Base-by-base conservation (phyloP, 2,888 invertebrate genomes). In the Synanthedon andrenaeformis region DNA sequence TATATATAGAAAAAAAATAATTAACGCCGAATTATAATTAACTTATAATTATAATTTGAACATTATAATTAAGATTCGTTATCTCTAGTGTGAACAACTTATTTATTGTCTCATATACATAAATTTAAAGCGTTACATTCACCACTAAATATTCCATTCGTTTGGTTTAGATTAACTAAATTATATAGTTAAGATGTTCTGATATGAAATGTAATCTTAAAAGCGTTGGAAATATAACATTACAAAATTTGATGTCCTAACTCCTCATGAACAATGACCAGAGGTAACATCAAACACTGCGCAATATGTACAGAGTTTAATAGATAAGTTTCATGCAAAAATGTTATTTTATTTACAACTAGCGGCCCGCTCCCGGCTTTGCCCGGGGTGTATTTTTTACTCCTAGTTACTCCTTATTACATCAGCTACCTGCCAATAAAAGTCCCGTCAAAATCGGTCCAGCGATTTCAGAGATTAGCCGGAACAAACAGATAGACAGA, bases 251-350 rank as follows among this genome's bases (percentile, higher is more conserved):
- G 65, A 65, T 79, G 74, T 78, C 76, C 71, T 65, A 74, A 78
- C 63, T 66, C 62, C 59, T 66, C 67, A 67, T 69, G 74, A 71
- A 85, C 84, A 85, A 85, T 82, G 69, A 78, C 59, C 65, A 69
- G 64, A 64, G 57, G 63, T 62, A 68, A 63, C 61, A 60, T 63
- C 65, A 66, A 63, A 58, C 23, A 57, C 53, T 65, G 59, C 69
- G 74, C 69, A 77, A 76, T 65, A 61, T 58, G 58, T 59, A 45
- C 51, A 41, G 61, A 64, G 65, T 69, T 69, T 70, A 66, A 65
- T 67, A 70, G 68, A 68, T 65, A 65, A 61, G 63, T 64, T 66
- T 66, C 57, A 61, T 60, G 63, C 61, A 66, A 66, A 67, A 67
- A 67, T 61, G 63, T 56, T 57, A 63, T 53, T 49, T 63, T 63